These are phyloP conservation scores for Sminthurides aquaticus DNA, from an alignment of 2,888 invertebrate genomes.

Conservation along the genomic window DNA sequence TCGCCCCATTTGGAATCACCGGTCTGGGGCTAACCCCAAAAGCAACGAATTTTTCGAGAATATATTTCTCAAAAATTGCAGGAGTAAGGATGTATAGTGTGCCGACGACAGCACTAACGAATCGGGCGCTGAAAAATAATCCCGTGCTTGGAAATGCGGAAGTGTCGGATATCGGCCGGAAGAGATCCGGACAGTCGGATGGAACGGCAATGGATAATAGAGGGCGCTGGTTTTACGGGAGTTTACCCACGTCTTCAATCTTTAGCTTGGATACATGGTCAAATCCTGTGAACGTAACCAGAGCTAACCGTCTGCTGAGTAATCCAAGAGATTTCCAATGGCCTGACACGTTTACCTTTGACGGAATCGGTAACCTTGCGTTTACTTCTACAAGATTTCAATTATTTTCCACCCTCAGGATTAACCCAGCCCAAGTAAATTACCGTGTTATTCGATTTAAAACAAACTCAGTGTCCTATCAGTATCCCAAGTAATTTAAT, in stretches of 20 bases:
- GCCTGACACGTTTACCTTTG: conserved; percentile 59
- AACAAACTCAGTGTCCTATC: conserved; percentile 57
- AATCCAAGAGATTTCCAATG: conserved; percentile 63
- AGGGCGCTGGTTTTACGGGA: conserved; percentile 58
- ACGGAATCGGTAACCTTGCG: conserved; percentile 55
- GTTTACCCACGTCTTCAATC: neutral
- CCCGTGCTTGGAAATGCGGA: conserved; percentile 48
- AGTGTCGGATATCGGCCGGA: conserved; percentile 55
- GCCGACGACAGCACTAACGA: conserved; percentile 55
- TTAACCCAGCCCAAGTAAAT: conserved; percentile 57
- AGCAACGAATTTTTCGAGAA: conserved; percentile 56
- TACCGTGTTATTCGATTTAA: conserved; percentile 59
- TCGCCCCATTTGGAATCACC: conserved; percentile 20
- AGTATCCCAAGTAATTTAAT: neutral
- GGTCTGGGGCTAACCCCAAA: conserved; percentile 56
- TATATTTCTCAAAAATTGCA: conserved; percentile 63
- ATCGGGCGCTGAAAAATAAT: conserved; percentile 27
- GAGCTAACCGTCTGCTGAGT: conserved; percentile 50
- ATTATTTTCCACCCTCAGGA: conserved; percentile 43
- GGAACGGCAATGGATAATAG: conserved; percentile 68
- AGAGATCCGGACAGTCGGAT: conserved; percentile 60
- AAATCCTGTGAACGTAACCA: conserved; percentile 59
- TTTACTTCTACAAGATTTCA: conserved; percentile 61
- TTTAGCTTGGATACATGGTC: conserved; percentile 53
- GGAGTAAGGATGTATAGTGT: conserved; percentile 62